These are phyloP conservation scores for Bolborhynchus lineola DNA, from an alignment of 2,113 vertebrate genomes.

Conservation along the genomic window DNA sequence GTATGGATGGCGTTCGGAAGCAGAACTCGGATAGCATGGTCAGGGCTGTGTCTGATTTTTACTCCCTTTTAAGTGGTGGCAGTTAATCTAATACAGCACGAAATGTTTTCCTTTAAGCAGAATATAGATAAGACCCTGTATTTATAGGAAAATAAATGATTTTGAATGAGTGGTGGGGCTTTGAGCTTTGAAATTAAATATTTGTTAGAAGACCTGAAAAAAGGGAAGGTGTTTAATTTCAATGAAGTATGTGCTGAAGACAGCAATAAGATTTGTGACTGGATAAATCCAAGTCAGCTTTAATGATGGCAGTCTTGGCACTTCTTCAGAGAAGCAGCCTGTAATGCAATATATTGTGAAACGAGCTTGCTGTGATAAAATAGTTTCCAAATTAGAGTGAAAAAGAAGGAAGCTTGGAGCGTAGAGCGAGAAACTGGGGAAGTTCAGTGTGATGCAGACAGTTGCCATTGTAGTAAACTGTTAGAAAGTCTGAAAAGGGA, in stretches of 20 bases:
- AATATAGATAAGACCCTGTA: neutral
- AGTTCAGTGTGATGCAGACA: neutral
- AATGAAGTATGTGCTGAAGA: neutral
- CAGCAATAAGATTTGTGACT: neutral
- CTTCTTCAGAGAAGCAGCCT: neutral
- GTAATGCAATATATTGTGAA: neutral
- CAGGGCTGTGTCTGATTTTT: neutral
- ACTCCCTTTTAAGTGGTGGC: neutral
- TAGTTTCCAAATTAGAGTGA: neutral
- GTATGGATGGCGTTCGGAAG: neutral
- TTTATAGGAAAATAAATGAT: neutral
- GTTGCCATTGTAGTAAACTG: neutral
- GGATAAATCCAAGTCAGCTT: neutral
- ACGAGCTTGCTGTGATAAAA: neutral
- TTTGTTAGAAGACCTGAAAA: neutral
- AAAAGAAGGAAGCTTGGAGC: neutral
- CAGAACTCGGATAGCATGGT: neutral
- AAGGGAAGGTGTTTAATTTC: neutral
- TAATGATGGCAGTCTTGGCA: neutral
- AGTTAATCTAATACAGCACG: neutral
- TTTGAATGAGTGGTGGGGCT: neutral
- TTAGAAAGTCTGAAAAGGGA: neutral
- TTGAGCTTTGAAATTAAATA: neutral
- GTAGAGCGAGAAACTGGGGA: neutral
- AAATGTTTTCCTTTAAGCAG: neutral